phyloP scores from a whole-genome alignment of 1,140 invertebrate genomes.

The Ctenoplectra terminalis region DNA sequence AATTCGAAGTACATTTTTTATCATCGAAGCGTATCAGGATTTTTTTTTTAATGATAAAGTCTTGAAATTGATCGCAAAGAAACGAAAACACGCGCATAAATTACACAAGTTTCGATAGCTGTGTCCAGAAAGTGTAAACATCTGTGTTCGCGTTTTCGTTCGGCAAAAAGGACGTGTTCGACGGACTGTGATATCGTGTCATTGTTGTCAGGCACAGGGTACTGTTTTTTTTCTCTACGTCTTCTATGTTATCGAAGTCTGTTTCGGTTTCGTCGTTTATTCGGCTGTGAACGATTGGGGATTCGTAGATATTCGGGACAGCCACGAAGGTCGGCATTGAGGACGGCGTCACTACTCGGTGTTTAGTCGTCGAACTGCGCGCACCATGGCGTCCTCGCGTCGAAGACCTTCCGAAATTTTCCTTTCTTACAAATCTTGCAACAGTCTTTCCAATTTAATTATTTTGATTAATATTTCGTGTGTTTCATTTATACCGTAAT shows the following conservation, averaged over 20 bases:
- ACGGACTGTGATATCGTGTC: slow-evolving; percentile 25
- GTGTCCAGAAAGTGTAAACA: background rate
- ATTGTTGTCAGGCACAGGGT: slow-evolving; percentile 21
- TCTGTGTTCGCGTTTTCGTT: background rate
- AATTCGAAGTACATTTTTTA: too few species aligned
- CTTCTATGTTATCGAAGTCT: background rate
- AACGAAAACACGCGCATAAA: background rate
- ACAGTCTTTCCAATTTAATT: background rate
- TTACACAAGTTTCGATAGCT: background rate
- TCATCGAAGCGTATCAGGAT: too few species aligned
- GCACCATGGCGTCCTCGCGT: background rate
- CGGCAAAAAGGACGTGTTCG: background rate
- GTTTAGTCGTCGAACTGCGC: background rate
- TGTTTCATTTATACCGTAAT: background rate
- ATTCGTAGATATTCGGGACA: background rate
- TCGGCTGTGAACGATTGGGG: background rate
- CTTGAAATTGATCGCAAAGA: background rate
- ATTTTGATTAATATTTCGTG: background rate
- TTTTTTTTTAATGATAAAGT: background rate
- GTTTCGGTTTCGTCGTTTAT: background rate
- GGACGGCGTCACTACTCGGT: background rate
- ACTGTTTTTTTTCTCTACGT: background rate
- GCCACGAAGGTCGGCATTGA: background rate
- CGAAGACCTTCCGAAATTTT: background rate
- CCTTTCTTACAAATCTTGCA: background rate